Evolutionary conservation across 2,113 vertebrate genomes (phyloP), one percentile per base, ranked within the genome.

Genomic region (Phoenicopterus ruber): DNA sequence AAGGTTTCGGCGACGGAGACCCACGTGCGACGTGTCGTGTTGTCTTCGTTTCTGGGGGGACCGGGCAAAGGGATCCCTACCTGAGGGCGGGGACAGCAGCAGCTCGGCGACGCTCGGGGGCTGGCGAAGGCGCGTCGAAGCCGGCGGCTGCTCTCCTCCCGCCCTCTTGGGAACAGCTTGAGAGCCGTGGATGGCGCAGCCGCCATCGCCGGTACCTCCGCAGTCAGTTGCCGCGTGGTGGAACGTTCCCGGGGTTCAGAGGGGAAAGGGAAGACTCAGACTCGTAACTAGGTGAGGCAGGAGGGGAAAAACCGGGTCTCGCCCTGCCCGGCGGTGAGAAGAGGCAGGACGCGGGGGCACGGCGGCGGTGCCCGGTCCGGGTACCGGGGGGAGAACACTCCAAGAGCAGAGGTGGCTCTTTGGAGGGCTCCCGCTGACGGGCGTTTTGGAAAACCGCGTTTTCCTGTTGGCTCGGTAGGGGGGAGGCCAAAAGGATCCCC

Each of bases 221-320:
- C 17, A 50, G 6, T 13, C 12, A 21, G 25, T 7, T 16, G 63
- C 32, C 8, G 14, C 0, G 59, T 2, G 3, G 1, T 5, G 46
- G 93, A 7, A 7, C 4, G 5, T 12, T 47, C 18, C 1, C 10
- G 58, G 18, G 59, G 19, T 18, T n/a, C 29, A 5, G 31, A 66
- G 61, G 65, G 44, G 72, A 83, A 70, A 74, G 38, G 59, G n/a
- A 78, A 42, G 70, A 3, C 14, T 63, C 18, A 4, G 7, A 32
- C 47, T 49, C 8, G 28, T 36, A 59, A 26, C 42, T 29, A 29
- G 44, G 42, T 66, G 42, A 57, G 62, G 9, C 38, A 29, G 81
- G 76, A 81, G 49, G 32, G 31, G 13, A 7, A n/a, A 32, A 69
- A 17, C 22, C 18, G n/a, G 14, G 9, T n/a, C 76, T 24, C 58